Percentiles rank a stretch among this genome's conserved stretches.
Conservation (phyloP, 2,797 vertebrate genomes). For the Siniperca undulata region DNA sequence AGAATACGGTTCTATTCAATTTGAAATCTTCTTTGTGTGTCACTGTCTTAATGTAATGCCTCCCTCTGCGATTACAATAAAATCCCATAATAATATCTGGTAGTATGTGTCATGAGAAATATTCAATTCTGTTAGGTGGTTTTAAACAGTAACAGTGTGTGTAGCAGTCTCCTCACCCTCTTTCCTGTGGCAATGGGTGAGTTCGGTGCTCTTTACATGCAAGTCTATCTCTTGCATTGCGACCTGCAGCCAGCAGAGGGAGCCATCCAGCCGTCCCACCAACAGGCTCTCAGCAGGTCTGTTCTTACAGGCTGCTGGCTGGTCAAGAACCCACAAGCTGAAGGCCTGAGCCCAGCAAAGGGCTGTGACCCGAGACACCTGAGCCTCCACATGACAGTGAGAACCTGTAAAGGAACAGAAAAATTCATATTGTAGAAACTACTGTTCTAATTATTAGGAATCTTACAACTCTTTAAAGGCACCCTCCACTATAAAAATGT, state of each 20-base stretch:
- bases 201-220: constrained; percentile 78
- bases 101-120: background rate
- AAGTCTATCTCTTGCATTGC: constrained; percentile 77
- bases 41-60: background rate
- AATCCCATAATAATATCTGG: background rate
- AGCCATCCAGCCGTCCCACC: constrained; percentile 86
- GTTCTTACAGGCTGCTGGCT: constrained; percentile 58
- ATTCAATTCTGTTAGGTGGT: background rate
- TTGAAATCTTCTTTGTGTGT: background rate
- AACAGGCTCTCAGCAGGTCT: constrained; percentile 81
- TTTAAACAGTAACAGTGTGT: constrained; percentile 2
- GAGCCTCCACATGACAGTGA: constrained; percentile 82
- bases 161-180: constrained; percentile 74
- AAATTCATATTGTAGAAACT: background rate
- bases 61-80: background rate
- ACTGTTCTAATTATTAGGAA: background rate
- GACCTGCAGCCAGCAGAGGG: constrained; percentile 88
- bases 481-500: background rate
- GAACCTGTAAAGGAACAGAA: constrained; percentile 73
- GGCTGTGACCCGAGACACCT: constrained; percentile 84
- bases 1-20: background rate
- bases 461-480: too few relatives aligned
- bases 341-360: constrained; percentile 85
- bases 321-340: constrained; percentile 74
- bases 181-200: constrained; percentile 83